phyloP scores from a whole-genome alignment of 2,113 vertebrate species.

The Ivindomyrus marchei region DNA sequence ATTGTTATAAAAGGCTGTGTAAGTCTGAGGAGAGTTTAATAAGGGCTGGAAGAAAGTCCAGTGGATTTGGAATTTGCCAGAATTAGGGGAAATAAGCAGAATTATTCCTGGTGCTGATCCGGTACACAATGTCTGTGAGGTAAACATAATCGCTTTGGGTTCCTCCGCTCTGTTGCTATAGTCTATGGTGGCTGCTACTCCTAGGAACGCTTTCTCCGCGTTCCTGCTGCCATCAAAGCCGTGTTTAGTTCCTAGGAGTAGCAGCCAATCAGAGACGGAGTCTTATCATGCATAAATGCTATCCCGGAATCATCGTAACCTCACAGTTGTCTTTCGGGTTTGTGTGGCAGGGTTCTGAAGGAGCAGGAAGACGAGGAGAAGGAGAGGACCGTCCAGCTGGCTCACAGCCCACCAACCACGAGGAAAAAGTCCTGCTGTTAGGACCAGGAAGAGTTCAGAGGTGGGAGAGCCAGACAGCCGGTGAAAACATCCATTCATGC shows the following conservation, averaged over 20 bases:
- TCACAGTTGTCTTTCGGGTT: background rate
- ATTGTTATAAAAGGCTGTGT: background rate
- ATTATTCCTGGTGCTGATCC: background rate
- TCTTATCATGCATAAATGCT: background rate
- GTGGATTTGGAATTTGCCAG: background rate
- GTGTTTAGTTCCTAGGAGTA: background rate
- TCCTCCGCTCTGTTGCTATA: background rate
- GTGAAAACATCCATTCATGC: background rate
- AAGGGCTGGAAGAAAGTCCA: background rate
- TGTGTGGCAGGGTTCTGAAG: constrained; percentile 68
- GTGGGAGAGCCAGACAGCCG: background rate
- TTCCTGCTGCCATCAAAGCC: background rate
- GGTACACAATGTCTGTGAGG: background rate
- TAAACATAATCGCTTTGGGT: background rate
- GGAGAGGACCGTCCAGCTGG: constrained; percentile 65
- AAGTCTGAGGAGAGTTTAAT: background rate
- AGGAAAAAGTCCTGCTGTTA: constrained; percentile 73
- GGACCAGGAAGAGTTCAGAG: background rate
- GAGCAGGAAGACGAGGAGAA: constrained; percentile 76
- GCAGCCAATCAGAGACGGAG: background rate
- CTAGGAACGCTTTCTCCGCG: background rate
- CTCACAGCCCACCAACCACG: constrained; percentile 29
- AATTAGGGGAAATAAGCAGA: background rate
- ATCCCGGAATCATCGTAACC: background rate
- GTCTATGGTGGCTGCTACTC: background rate